These are phyloP conservation scores for Paelopatides confundens DNA, from an alignment of 53 echinoderm and acorn worm genomes.

Conservation along the genomic window DNA sequence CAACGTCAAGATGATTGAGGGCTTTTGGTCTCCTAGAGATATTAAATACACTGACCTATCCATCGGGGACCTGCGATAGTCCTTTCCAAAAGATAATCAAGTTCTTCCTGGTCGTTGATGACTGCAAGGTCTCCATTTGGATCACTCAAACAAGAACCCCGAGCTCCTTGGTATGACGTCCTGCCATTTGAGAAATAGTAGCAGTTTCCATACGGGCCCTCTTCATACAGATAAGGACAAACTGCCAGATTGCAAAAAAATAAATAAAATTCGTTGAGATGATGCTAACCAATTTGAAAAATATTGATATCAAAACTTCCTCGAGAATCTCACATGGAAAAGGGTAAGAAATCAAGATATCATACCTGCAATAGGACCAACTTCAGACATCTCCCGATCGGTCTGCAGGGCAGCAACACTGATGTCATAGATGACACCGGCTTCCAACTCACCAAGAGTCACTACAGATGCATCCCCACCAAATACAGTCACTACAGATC, in stretches of 20 bases:
- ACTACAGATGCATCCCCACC: constrained; percentile 53
- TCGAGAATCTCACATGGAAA: too few relatives aligned
- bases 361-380: constrained; percentile 65
- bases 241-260: neutral
- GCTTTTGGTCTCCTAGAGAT: too few relatives aligned
- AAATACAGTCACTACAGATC: constrained; percentile 37
- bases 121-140: constrained; percentile 6
- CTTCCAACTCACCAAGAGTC: constrained; percentile 32
- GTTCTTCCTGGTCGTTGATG: too few relatives aligned
- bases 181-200: neutral
- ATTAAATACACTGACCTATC: constrained; percentile 72
- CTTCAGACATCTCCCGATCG: constrained; percentile 57
- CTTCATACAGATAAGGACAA: neutral
- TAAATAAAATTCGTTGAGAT: too few relatives aligned
- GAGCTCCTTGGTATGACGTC: neutral
- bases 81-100: neutral
- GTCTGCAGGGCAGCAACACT: constrained; percentile 68
- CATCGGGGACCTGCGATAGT: constrained; percentile 40
- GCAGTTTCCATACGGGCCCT: neutral
- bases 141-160: neutral
- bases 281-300: neutral
- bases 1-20: too few relatives aligned
- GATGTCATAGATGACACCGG: constrained; percentile 61
- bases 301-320: neutral
- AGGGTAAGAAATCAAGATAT: neutral